Evolutionary conservation across 2,888 invertebrate genomes (phyloP).

Genomic region (Monochamus alternatus): DNA sequence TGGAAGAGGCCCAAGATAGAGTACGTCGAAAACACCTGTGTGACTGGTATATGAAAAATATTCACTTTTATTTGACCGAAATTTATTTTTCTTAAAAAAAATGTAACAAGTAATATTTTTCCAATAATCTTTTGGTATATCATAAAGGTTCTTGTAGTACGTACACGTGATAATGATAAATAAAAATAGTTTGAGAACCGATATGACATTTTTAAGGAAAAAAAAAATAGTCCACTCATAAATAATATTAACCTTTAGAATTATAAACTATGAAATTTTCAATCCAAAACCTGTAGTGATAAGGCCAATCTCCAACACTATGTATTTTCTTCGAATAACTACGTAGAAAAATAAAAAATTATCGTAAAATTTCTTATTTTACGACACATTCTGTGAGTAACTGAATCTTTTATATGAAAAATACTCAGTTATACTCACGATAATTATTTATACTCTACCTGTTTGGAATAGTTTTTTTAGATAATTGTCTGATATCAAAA

Average conservation of each 20-base stretch:
- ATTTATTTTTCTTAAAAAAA: no score
- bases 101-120: no score
- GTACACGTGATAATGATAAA: not conserved
- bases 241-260: not conserved
- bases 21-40: not conserved
- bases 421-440: conserved; percentile 25
- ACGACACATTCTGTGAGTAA: not conserved
- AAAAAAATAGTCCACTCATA: not conserved
- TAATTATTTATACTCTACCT: conserved; percentile 47
- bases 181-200: not conserved
- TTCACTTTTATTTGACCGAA: not conserved
- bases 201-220: not conserved
- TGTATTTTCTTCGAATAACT: not conserved
- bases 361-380: not conserved
- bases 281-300: not conserved
- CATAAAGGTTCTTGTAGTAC: not conserved
- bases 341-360: not conserved
- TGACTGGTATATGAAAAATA: not conserved
- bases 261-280: not conserved
- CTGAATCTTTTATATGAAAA: conserved; percentile 20
- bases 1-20: conserved; percentile 35
- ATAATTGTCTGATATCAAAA: conserved; percentile 20
- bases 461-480: conserved; percentile 18
- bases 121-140: no score
- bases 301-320: not conserved